Percentiles rank a stretch among this genome's conserved stretches.
These are phyloP conservation scores for Drosophila anomelani DNA, from an alignment of 2,888 invertebrate species.

Conservation along the genomic window DNA sequence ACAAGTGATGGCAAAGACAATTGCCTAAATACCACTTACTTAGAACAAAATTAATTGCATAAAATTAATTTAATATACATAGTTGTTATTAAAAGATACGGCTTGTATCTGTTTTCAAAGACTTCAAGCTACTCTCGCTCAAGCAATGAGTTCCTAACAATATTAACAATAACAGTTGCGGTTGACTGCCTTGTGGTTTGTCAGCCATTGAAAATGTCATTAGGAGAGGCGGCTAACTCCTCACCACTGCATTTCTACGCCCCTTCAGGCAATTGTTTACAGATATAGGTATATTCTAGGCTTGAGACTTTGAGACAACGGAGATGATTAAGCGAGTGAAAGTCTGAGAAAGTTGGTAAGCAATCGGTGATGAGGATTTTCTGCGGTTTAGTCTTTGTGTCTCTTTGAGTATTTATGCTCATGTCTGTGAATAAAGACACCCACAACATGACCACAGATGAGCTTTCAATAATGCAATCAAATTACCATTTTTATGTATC, in stretches of 20 bases:
- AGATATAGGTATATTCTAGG: constrained; percentile 40
- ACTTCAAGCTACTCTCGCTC: constrained; percentile 7
- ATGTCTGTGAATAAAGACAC: constrained; percentile 33
- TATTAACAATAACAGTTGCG: constrained; percentile 37
- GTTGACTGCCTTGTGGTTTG: constrained; percentile 35
- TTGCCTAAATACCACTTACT: no score
- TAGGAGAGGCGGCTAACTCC: constrained; percentile 29
- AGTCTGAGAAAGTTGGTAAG: constrained; percentile 68
- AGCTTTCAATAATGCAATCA: constrained; percentile 54
- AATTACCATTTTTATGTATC: constrained; percentile 51
- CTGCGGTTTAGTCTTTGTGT: constrained; percentile 58
- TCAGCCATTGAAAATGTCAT: constrained; percentile 37
- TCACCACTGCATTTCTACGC: constrained; percentile 1
- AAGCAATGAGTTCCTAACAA: constrained; percentile 7
- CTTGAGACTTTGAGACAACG: constrained; percentile 5
- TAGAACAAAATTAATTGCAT: no score
- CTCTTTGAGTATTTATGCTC: constrained; percentile 16
- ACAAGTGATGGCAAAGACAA: no score
- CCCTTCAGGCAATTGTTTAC: constrained; percentile 27
- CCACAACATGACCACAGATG: constrained; percentile 43
- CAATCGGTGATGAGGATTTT: constrained; percentile 66
- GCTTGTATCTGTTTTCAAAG: not conserved
- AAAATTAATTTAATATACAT: no score
- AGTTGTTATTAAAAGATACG: not conserved
- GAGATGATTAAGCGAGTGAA: constrained; percentile 66